A percentile compares a stretch with the other conserved stretches of the same genome.
phyloP scores from a whole-genome alignment of 2,797 vertebrate genomes.

The Lophius americanus region DNA sequence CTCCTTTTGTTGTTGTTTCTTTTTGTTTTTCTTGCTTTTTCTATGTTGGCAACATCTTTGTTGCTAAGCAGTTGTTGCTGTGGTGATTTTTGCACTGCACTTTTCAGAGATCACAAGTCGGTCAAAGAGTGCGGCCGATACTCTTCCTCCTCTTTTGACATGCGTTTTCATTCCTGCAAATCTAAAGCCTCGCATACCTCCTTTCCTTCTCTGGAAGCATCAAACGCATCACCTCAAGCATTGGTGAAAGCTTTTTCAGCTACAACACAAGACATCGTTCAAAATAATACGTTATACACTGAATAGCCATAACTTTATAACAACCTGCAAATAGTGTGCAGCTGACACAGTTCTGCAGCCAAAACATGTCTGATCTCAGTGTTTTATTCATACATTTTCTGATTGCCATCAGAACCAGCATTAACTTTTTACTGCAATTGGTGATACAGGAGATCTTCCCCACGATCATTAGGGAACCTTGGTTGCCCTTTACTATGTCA shows the following conservation, averaged over 20 bases:
- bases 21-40: constrained; percentile 13
- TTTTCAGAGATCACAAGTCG: constrained; percentile 67
- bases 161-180: not conserved
- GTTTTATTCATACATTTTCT: too few species aligned
- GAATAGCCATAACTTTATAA: too few species aligned
- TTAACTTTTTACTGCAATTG: too few species aligned
- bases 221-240: not conserved
- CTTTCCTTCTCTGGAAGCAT: not conserved
- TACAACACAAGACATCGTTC: not conserved
- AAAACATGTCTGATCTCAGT: too few species aligned
- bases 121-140: constrained; percentile 41
- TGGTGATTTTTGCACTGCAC: constrained; percentile 64
- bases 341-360: too few species aligned
- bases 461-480: too few species aligned
- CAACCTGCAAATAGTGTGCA: too few species aligned
- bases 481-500: too few species aligned
- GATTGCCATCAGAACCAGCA: too few species aligned
- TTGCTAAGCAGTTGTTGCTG: constrained; percentile 77
- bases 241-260: constrained; percentile 3
- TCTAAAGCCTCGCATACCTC: not conserved
- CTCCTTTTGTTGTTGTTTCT: not conserved
- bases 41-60: constrained; percentile 61
- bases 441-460: too few species aligned
- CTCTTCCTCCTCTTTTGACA: constrained; percentile 25
- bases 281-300: too few species aligned